Evolutionary conservation across 2,888 invertebrate genomes (phyloP), one percentile per base, ranked within the genome.

Genomic region (Choristoneura rosaceana): DNA sequence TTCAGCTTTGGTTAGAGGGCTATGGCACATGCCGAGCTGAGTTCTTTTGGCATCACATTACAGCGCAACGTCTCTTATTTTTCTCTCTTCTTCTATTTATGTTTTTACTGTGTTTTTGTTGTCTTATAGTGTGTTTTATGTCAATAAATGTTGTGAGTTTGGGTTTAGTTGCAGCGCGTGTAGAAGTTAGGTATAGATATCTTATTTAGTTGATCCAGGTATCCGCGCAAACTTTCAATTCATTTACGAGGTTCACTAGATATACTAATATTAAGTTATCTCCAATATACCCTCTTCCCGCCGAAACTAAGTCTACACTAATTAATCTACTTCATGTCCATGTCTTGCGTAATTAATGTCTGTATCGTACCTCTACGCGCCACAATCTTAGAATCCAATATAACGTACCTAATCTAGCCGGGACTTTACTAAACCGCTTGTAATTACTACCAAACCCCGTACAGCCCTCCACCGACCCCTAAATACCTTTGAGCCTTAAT

Each of bases 371-470:
- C 62, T 62, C 69, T 41, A 15, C 47, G 60, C 61, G 34, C 55
- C 59, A 65, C 58, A 64, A 70, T 70, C 64, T 70, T 70, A 64
- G 64, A 60, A 70, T 65, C 47, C 64, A 59, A 70, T 59, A 70
- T 65, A 65, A 65, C 59, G 25, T 70, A 47, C 60, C 65, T 70
- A 70, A 71, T 71, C 45, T 71, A 66, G 61, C 66, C 55, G 43
- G 62, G 43, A 52, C 62, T 64, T 61, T 65, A 50, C 70, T 71
- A 74, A 74, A 76, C 74, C 77, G 25, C 73, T 76, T 38, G 76
- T 76, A 76, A 77, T 77, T 77, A 74, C 75, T 65, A 64, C 71
- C 73, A 67, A 65, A 75, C 74, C 69, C 71, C 61, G 66, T 71
- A 66, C 61, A 61, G 4, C 38, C 63, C 12, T 10, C 61, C 71